Conservation (phyloP, 2,888 invertebrate species). For the Mesoligia furuncula region DNA sequence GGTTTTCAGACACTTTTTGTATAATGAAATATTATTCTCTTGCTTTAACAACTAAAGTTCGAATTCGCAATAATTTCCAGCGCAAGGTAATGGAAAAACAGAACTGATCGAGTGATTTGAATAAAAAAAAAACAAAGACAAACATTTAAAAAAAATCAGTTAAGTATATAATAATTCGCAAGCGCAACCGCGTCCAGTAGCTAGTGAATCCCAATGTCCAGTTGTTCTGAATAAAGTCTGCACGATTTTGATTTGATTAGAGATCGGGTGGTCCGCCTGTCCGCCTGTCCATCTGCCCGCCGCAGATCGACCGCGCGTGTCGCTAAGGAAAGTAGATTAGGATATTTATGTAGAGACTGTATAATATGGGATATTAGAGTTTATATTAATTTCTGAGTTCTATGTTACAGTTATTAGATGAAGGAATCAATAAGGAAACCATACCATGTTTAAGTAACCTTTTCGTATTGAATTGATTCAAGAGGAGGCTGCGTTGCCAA, state of each 20-base stretch:
- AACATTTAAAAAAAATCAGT: background rate
- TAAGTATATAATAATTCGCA: background rate
- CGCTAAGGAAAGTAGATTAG: conserved; percentile 47
- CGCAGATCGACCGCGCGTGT: conserved; percentile 55
- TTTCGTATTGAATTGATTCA: background rate
- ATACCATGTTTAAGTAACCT: background rate
- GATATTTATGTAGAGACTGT: conserved; percentile 23
- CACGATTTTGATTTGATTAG: conserved; percentile 65
- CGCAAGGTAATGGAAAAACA: background rate
- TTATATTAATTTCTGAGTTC: background rate
- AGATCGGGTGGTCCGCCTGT: conserved; percentile 70
- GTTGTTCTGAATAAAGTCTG: conserved; percentile 53
- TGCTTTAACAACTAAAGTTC: background rate
- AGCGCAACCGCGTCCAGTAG: background rate
- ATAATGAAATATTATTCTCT: background rate
- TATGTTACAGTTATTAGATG: background rate
- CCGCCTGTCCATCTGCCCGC: conserved; percentile 27
- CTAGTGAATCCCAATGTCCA: conserved; percentile 29
- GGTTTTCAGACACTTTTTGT: background rate
- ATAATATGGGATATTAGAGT: background rate
- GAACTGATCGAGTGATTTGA: background rate
- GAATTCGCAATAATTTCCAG: background rate
- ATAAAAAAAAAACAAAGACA: background rate
- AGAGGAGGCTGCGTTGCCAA: background rate
- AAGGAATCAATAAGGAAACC: background rate